A percentile compares a stretch with the other conserved stretches of the same genome.
These are phyloP conservation scores for Epistrophe eligans DNA, from an alignment of 2,888 invertebrate genomes.

Conservation along the genomic window DNA sequence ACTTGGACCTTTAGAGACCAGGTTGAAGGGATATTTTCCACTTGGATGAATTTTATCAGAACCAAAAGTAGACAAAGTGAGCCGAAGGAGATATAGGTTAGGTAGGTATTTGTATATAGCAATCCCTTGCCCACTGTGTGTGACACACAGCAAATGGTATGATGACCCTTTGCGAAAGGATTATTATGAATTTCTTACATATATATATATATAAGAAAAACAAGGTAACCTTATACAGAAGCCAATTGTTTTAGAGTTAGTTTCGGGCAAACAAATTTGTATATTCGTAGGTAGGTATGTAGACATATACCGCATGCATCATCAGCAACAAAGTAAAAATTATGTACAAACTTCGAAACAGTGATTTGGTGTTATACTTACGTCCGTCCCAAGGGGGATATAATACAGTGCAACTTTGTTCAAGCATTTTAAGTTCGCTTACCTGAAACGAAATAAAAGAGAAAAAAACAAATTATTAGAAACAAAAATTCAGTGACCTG, in stretches of 20 bases:
- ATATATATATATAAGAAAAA: neutral
- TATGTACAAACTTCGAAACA: constrained; percentile 15
- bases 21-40: constrained; percentile 61
- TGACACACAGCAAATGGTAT: constrained; percentile 37
- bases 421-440: constrained; percentile 44
- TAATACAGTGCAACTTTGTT: constrained; percentile 35
- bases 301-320: constrained; percentile 41
- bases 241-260: constrained; percentile 34
- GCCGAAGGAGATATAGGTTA: too few species aligned
- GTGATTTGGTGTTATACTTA: constrained; percentile 42
- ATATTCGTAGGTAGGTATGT: neutral
- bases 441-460: constrained; percentile 61
- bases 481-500: constrained; percentile 12
- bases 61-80: constrained; percentile 15
- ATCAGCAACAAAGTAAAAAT: constrained; percentile 34
- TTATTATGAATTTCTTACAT: constrained; percentile 53
- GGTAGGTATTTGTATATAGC: neutral
- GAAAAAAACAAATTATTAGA: constrained; percentile 16
- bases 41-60: constrained; percentile 54
- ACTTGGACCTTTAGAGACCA: constrained; percentile 64
- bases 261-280: constrained; percentile 28
- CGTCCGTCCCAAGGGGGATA: constrained; percentile 9
- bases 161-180: constrained; percentile 43
- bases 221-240: neutral
- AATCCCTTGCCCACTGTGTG: constrained; percentile 32